A percentile compares a stretch with the other conserved stretches of the same genome.
These are phyloP conservation scores for Micrasema longulum DNA, from an alignment of 1,140 invertebrate genomes.

Conservation along the genomic window DNA sequence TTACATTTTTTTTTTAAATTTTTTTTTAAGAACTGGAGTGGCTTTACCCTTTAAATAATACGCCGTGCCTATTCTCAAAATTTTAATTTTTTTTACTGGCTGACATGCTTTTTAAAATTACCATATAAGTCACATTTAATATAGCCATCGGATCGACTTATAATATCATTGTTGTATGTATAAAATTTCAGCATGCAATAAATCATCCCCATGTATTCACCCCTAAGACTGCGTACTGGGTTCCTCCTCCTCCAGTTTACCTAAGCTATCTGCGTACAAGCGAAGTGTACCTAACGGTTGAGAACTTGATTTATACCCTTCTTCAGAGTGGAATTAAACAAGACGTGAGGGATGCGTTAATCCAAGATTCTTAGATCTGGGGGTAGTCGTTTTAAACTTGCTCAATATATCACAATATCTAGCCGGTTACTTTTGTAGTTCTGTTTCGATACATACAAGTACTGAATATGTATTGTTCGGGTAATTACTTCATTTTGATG, in stretches of 20 bases:
- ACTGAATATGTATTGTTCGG: too few species aligned
- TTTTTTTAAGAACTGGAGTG: too few species aligned
- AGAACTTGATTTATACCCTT: slow-evolving; percentile 54
- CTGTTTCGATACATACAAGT: too few species aligned
- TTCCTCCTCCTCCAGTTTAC: not conserved
- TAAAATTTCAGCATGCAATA: slow-evolving; percentile 47
- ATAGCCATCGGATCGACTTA: slow-evolving; percentile 34
- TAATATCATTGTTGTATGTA: slow-evolving; percentile 34
- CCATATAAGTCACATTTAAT: slow-evolving; percentile 3
- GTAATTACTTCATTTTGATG: too few species aligned
- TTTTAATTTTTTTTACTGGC: too few species aligned
- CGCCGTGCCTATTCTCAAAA: too few species aligned
- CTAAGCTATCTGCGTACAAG: slow-evolving; percentile 31
- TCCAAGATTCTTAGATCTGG: slow-evolving; percentile 40
- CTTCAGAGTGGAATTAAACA: slow-evolving; percentile 53
- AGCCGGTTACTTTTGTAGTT: too few species aligned
- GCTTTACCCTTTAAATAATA: too few species aligned
- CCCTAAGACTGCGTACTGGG: not conserved
- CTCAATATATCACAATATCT: slow-evolving; percentile 52
- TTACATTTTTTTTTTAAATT: too few species aligned
- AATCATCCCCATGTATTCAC: slow-evolving; percentile 39
- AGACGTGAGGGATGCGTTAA: slow-evolving; percentile 55
- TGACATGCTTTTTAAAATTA: too few species aligned
- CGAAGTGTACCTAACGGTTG: slow-evolving; percentile 25
- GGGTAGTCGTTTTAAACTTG: too few species aligned